Conservation (phyloP, 2,888 invertebrate species). For the Craniophora ligustri region DNA sequence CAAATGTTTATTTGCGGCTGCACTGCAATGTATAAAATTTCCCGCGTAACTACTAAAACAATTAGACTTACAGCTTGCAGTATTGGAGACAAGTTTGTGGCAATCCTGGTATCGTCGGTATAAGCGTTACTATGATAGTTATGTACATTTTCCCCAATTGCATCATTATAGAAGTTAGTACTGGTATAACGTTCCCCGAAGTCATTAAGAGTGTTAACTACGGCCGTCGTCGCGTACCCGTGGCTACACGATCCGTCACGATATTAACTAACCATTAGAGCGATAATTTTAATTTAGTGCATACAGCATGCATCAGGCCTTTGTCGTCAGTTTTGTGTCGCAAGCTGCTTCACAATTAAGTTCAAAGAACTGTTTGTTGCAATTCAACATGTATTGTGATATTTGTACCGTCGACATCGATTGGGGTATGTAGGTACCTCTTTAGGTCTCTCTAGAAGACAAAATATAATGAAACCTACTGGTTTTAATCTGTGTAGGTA, state of each 20-base stretch:
- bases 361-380: slow-evolving; percentile 35
- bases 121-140: slow-evolving; percentile 20
- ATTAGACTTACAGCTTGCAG: slow-evolving; percentile 44
- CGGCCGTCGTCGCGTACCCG: slow-evolving; percentile 48
- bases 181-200: slow-evolving; percentile 32
- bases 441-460: no score
- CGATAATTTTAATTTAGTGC: slow-evolving; percentile 54
- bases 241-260: slow-evolving; percentile 54
- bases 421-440: neutral
- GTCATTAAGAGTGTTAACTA: slow-evolving; percentile 53
- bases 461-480: neutral
- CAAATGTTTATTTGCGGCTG: no score
- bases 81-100: slow-evolving; percentile 26
- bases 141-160: slow-evolving; percentile 37
- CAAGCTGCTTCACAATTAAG: slow-evolving; percentile 31
- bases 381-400: slow-evolving; percentile 35
- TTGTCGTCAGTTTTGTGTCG: slow-evolving; percentile 23
- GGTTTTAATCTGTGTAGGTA: neutral
- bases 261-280: slow-evolving; percentile 48
- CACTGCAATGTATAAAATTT: no score
- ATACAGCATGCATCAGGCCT: slow-evolving; percentile 33
- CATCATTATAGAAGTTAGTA: slow-evolving; percentile 25
- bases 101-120: slow-evolving; percentile 19
- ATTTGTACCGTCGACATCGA: neutral
- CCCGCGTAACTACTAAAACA: neutral